A percentile compares a stretch with the other conserved stretches of the same genome.
phyloP scores from a whole-genome alignment of 2,888 invertebrate species.

The Plemyria rubiginata region DNA sequence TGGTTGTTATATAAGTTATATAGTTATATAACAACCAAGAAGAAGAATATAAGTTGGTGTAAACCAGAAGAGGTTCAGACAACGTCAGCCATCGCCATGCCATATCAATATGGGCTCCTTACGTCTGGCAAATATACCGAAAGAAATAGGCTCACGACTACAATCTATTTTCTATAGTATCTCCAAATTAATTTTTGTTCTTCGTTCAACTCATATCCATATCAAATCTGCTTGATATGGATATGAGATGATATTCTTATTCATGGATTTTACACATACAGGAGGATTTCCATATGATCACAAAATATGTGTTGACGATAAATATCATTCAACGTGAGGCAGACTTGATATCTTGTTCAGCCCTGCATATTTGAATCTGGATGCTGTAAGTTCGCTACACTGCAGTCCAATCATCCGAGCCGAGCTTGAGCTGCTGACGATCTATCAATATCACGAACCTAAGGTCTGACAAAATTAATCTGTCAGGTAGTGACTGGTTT shows the following conservation, averaged over 20 bases:
- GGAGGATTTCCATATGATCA: too few species aligned
- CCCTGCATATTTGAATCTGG: slow-evolving; percentile 38
- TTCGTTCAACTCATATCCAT: not conserved
- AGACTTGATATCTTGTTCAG: slow-evolving; percentile 31
- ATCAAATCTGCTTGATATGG: too few species aligned
- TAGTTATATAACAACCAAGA: too few species aligned
- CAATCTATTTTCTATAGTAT: too few species aligned
- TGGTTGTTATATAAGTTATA: too few species aligned
- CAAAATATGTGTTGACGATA: slow-evolving; percentile 6
- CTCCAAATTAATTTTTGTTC: not conserved
- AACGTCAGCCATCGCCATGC: too few species aligned
- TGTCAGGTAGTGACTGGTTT: not conserved
- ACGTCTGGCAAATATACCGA: not conserved
- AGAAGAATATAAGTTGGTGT: not conserved
- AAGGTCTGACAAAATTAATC: too few species aligned
- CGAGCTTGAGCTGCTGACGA: slow-evolving; percentile 13
- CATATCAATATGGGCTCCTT: too few species aligned
- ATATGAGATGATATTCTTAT: too few species aligned
- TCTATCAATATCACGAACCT: slow-evolving; percentile 2
- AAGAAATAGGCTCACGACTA: too few species aligned
- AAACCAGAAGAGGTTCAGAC: not conserved
- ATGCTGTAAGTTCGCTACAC: slow-evolving; percentile 40
- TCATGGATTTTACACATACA: too few species aligned
- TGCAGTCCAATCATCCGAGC: slow-evolving; percentile 25
- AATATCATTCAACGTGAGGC: slow-evolving; percentile 31